Evolutionary conservation across 1,140 invertebrate genomes (phyloP).

Genomic region (Pseudobourletiella spinata): DNA sequence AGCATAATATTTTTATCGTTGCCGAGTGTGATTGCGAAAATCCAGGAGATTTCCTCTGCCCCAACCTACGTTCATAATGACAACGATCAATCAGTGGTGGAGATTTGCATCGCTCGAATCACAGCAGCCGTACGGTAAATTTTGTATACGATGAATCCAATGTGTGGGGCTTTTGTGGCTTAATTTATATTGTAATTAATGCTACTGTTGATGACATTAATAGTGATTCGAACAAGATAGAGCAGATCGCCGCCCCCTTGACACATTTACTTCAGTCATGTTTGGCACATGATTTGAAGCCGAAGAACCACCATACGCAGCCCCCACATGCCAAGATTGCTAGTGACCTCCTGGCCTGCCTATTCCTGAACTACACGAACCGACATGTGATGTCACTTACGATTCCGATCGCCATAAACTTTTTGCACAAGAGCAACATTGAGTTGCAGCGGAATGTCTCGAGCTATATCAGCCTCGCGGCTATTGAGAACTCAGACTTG

Average conservation of each 20-base stretch:
- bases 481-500: slow-evolving; percentile 76
- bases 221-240: slow-evolving; percentile 77
- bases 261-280: slow-evolving; percentile 77
- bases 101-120: slow-evolving; percentile 81
- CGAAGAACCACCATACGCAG: slow-evolving; percentile 67
- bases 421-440: slow-evolving; percentile 77
- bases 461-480: slow-evolving; percentile 83
- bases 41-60: slow-evolving; percentile 61
- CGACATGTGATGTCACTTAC: slow-evolving; percentile 78
- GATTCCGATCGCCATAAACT: slow-evolving; percentile 80
- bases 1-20: slow-evolving; percentile 74
- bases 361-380: slow-evolving; percentile 87
- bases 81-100: slow-evolving; percentile 86
- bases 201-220: slow-evolving; percentile 28
- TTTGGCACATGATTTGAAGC: slow-evolving; percentile 75
- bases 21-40: slow-evolving; percentile 65
- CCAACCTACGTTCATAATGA: slow-evolving; percentile 72
- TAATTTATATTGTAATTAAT: background rate
- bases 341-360: slow-evolving; percentile 83
- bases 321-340: slow-evolving; percentile 92
- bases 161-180: too few relatives aligned
- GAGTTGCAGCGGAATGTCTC: slow-evolving; percentile 82
- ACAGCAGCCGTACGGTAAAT: slow-evolving; percentile 42
- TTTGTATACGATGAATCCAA: background rate
- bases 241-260: slow-evolving; percentile 67